These are phyloP conservation scores for Pogoniulus pusillus DNA, from an alignment of 2,797 vertebrate species.

Conservation along the genomic window DNA sequence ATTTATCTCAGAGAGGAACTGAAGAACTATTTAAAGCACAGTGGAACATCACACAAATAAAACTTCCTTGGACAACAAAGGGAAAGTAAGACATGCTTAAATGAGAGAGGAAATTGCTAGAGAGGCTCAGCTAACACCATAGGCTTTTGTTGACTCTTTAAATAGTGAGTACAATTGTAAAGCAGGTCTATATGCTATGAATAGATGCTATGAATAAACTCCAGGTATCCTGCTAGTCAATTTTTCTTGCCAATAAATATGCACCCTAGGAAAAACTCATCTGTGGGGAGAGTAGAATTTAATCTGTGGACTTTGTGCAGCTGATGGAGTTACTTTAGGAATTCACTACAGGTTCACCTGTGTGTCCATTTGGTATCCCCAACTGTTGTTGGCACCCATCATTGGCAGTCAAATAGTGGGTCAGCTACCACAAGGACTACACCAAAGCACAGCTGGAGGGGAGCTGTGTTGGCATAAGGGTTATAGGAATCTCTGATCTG, in stretches of 20 bases:
- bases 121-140: conserved; percentile 9
- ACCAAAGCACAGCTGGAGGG: background rate
- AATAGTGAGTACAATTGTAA: background rate
- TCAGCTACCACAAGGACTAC: background rate
- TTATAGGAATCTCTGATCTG: rapidly evolving
- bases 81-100: background rate
- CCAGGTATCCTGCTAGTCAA: background rate
- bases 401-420: background rate
- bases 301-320: background rate
- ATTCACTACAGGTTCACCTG: background rate
- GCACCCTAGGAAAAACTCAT: background rate
- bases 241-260: conserved; percentile 23
- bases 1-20: conserved; percentile 1
- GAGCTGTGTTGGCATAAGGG: background rate
- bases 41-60: background rate
- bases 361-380: background rate
- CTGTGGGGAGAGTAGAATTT: background rate
- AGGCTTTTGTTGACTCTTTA: conserved; percentile 34
- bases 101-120: conserved; percentile 26
- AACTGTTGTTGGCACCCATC: background rate
- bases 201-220: conserved; percentile 9
- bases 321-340: background rate
- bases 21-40: conserved; percentile 6
- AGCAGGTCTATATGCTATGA: background rate
- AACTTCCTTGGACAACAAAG: conserved; percentile 4